Evolutionary conservation across 2,797 vertebrate species (phyloP).

Genomic region (Spheniscus humboldti): DNA sequence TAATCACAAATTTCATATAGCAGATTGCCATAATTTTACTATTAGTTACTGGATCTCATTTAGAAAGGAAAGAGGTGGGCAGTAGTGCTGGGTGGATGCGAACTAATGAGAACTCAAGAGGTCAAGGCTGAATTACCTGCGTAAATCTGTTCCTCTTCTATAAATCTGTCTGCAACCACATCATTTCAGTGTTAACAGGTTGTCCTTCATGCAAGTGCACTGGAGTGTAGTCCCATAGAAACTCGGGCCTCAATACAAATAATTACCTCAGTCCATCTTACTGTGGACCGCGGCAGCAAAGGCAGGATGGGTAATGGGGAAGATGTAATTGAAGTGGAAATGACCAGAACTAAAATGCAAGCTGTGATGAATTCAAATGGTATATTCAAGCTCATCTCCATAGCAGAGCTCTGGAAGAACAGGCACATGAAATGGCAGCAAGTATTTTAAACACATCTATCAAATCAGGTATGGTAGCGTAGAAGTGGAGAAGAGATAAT

Average conservation of each 20-base stretch:
- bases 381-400: conserved; percentile 6
- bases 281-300: not conserved
- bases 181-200: not conserved
- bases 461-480: not conserved
- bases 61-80: conserved; percentile 21
- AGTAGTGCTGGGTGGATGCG: not conserved
- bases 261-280: conserved; percentile 48
- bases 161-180: not conserved
- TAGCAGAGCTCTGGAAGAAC: not conserved
- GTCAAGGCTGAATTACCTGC: conserved; percentile 19
- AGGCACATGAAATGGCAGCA: not conserved
- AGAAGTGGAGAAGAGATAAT: not conserved
- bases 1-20: conserved; percentile 70
- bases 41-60: conserved; percentile 50
- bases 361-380: not conserved
- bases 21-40: conserved; percentile 49
- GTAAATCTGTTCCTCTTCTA: not conserved
- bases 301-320: not conserved
- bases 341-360: conserved; percentile 23
- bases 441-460: not conserved
- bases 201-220: not conserved
- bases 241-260: conserved; percentile 8
- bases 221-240: conserved; percentile 20
- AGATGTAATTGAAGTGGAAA: conserved; percentile 34
- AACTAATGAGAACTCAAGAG: conserved; percentile 33